Evolutionary conservation across 2,797 vertebrate genomes (phyloP).

Genomic region (Naso thynnoides): DNA sequence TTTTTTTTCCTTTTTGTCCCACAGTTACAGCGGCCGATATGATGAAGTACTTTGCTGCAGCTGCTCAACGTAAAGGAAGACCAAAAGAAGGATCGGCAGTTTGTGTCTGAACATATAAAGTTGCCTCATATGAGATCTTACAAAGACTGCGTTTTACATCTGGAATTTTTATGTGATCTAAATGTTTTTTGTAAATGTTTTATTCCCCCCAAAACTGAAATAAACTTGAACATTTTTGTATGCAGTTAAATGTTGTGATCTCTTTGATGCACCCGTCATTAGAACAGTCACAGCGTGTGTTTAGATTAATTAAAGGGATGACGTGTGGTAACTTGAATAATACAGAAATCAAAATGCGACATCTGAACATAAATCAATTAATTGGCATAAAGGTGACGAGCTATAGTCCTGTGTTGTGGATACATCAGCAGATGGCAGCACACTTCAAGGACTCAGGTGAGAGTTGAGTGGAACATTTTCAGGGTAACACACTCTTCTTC

Average conservation of each 20-base stretch:
- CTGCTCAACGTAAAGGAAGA: slow-evolving; percentile 76
- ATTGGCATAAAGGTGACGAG: neutral
- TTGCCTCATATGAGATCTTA: slow-evolving; percentile 48
- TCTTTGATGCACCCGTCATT: neutral
- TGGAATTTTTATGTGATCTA: slow-evolving; percentile 35
- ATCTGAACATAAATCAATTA: neutral
- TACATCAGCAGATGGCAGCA: slow-evolving; percentile 78
- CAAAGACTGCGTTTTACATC: slow-evolving; percentile 69
- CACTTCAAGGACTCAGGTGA: slow-evolving; percentile 34
- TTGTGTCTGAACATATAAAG: slow-evolving; percentile 37
- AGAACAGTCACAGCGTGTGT: neutral
- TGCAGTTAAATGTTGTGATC: neutral
- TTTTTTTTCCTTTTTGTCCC: slow-evolving; percentile 38
- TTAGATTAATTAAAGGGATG: neutral
- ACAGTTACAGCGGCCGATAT: slow-evolving; percentile 86
- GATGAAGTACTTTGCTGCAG: slow-evolving; percentile 84
- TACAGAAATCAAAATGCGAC: neutral
- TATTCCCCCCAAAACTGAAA: slow-evolving; percentile 61
- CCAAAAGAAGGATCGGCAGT: neutral
- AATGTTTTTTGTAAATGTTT: slow-evolving; percentile 73
- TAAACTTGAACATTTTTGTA: slow-evolving; percentile 78
- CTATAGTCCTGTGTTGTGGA: neutral
- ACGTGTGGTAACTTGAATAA: neutral
- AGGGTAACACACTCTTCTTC: neutral
- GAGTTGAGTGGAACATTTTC: neutral